Percentiles rank a stretch among this genome's conserved stretches.
Conservation (phyloP, 37 sponge, comb jelly and placozoan genomes). For the Agelas oroides region DNA sequence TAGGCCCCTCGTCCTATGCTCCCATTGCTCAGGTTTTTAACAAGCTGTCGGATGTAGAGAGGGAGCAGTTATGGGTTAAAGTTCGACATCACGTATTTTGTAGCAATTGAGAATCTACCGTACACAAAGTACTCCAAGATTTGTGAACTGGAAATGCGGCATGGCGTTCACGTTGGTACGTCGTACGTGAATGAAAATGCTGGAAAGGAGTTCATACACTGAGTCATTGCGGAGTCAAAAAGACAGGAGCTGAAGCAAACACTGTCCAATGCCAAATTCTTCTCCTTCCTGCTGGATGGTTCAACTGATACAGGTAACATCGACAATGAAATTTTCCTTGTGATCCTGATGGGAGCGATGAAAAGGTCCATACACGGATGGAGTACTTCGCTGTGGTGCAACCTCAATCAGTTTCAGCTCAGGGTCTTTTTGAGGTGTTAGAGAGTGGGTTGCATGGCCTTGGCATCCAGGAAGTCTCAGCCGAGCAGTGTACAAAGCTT, state of each 20-base stretch:
- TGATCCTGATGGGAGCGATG: constrained; percentile 38
- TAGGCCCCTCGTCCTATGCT: constrained; percentile 52
- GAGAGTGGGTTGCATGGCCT: constrained; percentile 27
- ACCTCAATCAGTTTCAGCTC: constrained; percentile 55
- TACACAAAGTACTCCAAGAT: constrained; percentile 49
- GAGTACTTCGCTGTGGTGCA: constrained; percentile 54
- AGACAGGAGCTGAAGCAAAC: constrained; percentile 38
- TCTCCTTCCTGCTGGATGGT: constrained; percentile 68
- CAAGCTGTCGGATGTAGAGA: constrained; percentile 46
- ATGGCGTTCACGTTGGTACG: constrained; percentile 63
- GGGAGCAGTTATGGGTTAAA: constrained; percentile 47
- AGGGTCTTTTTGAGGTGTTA: constrained; percentile 49
- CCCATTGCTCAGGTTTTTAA: constrained; percentile 56
- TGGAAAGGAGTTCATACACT: constrained; percentile 65
- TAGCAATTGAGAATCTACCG: constrained; percentile 59
- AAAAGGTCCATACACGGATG: constrained; percentile 59
- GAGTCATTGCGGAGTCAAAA: constrained; percentile 63
- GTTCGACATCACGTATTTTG: constrained; percentile 69
- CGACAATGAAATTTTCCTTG: constrained; percentile 64
- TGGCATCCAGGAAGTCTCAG: constrained; percentile 20
- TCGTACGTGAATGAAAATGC: constrained; percentile 58
- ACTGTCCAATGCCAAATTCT: constrained; percentile 53
- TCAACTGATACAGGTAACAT: constrained; percentile 64
- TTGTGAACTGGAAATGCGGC: constrained; percentile 59
- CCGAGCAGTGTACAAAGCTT: constrained; percentile 38